These are phyloP conservation scores for Enteromius unitaeniatus DNA, from an alignment of 2,797 vertebrate species.

Conservation along the genomic window DNA sequence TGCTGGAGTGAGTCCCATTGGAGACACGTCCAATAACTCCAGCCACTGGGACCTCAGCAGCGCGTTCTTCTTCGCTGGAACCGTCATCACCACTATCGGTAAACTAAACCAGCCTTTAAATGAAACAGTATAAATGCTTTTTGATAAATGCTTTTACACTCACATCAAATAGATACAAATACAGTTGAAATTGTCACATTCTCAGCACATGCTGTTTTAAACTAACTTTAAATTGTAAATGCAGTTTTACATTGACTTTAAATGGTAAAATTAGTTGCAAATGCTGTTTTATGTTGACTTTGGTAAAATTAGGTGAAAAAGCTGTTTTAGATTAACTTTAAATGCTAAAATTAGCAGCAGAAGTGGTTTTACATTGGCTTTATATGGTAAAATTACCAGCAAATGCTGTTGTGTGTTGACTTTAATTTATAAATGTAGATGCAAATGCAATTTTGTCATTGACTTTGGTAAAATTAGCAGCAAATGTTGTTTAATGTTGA, in stretches of 20 bases:
- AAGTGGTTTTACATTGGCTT: neutral
- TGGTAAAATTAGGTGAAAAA: neutral
- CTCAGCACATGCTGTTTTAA: neutral
- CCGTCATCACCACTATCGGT: conserved; percentile 99
- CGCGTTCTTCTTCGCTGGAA: conserved; percentile 98
- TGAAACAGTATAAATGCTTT: neutral
- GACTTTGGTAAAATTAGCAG: neutral
- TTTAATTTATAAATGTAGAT: neutral
- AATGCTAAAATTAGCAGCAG: neutral
- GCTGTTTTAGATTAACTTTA: neutral
- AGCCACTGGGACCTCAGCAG: conserved; percentile 97
- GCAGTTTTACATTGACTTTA: neutral
- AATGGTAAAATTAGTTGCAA: neutral
- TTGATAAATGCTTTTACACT: neutral
- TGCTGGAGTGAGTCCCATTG: conserved; percentile 92
- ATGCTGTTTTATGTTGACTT: neutral
- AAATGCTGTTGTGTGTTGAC: neutral
- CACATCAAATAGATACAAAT: neutral
- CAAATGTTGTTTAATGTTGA: neutral
- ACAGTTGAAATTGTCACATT: neutral
- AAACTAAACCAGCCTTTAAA: conserved; percentile 30
- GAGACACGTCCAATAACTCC: conserved; percentile 87
- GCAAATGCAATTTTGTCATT: neutral
- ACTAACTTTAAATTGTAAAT: neutral
- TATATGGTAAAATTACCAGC: neutral